phyloP scores from a whole-genome alignment of 2,888 invertebrate genomes.

The Eristalis arbustorum region DNA sequence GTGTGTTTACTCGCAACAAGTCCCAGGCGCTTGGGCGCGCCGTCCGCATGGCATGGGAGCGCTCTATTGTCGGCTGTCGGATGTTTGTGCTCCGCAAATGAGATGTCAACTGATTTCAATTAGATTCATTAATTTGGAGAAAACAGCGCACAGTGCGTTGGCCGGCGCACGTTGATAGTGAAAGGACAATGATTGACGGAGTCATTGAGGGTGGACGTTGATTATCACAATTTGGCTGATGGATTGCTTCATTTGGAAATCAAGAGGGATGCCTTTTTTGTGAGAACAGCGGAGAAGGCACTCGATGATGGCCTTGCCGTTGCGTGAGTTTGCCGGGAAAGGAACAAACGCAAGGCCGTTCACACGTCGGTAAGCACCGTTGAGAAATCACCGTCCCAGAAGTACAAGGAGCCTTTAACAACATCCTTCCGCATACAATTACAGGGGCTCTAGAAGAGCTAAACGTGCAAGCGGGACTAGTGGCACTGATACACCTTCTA shows the following conservation, averaged over 20 bases:
- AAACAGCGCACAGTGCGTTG: background rate
- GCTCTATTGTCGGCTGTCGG: background rate
- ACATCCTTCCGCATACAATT: too few species aligned
- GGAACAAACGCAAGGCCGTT: too few species aligned
- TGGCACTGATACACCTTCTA: too few species aligned
- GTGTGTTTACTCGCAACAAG: slow-evolving; percentile 37
- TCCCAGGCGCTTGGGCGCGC: background rate
- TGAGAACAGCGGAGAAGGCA: too few species aligned
- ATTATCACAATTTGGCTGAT: background rate
- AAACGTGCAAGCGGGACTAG: too few species aligned
- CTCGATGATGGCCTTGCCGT: too few species aligned
- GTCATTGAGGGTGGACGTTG: background rate
- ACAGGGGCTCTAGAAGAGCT: too few species aligned
- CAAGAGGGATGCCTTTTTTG: too few species aligned
- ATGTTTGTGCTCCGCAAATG: slow-evolving; percentile 20
- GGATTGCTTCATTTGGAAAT: background rate
- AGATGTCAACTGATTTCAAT: slow-evolving; percentile 14
- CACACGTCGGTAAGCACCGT: too few species aligned
- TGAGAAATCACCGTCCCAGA: too few species aligned
- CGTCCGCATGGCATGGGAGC: background rate
- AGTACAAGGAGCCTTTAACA: too few species aligned
- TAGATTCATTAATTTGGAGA: slow-evolving; percentile 6
- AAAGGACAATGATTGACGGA: background rate
- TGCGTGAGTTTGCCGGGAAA: too few species aligned
- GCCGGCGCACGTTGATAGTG: background rate